Conservation (phyloP, 2,113 vertebrate species). For the Indri indri region DNA sequence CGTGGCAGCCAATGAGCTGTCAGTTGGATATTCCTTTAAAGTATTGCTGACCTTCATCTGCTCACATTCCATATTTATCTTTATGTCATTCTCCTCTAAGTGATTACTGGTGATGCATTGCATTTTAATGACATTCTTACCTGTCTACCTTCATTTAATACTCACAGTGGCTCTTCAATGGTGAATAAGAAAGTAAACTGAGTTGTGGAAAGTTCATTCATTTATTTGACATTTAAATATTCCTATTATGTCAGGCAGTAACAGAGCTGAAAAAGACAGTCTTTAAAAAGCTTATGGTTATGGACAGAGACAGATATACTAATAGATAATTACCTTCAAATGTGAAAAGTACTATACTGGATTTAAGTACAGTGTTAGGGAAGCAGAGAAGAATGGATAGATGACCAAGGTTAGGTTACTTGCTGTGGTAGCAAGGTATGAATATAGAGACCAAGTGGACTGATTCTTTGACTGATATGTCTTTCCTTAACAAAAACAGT, state of each 20-base stretch:
- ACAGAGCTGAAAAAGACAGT: neutral
- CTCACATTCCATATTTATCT: constrained; percentile 67
- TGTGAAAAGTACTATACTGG: neutral
- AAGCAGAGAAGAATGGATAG: neutral
- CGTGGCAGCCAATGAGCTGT: neutral
- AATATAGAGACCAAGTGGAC: neutral
- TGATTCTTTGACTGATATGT: constrained; percentile 21
- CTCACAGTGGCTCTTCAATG: neutral
- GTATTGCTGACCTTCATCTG: constrained; percentile 38
- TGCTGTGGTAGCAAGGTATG: neutral
- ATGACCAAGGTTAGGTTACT: neutral
- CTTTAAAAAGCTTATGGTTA: neutral
- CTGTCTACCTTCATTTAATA: constrained; percentile 45
- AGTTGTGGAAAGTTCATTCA: neutral
- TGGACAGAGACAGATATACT: constrained; percentile 23
- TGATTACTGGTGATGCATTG: constrained; percentile 58
- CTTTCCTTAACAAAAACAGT: neutral
- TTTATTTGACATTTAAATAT: constrained; percentile 25
- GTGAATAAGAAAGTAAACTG: neutral
- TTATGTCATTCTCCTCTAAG: constrained; percentile 56
- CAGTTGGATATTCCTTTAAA: constrained; percentile 34
- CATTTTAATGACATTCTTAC: constrained; percentile 68
- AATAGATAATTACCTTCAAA: constrained; percentile 33
- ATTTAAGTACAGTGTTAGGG: neutral
- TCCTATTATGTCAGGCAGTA: neutral